Base-by-base conservation (phyloP, 2,113 vertebrate species). In the Fregata magnificens region DNA sequence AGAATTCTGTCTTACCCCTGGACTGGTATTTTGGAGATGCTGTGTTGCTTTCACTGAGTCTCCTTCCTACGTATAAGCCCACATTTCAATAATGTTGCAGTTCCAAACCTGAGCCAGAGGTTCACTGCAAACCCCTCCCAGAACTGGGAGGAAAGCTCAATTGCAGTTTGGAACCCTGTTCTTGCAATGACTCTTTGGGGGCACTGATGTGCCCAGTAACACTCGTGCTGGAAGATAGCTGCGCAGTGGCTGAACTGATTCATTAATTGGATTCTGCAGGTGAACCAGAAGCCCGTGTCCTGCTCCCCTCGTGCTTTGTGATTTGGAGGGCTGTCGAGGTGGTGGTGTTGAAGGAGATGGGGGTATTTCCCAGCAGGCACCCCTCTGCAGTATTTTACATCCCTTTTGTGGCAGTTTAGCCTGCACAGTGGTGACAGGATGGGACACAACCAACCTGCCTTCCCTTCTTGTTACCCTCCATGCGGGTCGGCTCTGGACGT, bases 71-170 rank as follows among this genome's bases (percentile, higher is more conserved):
- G 20, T 17, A 14, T 17, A 14, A 71, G 5, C 8, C 17, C 15
- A 0, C 29, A 0, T 19, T 20, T 16, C 1, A 28, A 5, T 50
- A 4, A 2, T 0, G 28, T 15, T 13, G 61, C 15, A 6, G 26
- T 29, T 56, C n/a, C 71, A 15, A 40, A 53, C 58, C 40, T 6
- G 59, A 34, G 65, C 42, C 77, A 10, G 47, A 16, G 24, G 32
- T 3, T 16, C 32, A 12, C 6, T 16, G 42, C 72, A 50, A 69
- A 52, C 9, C 29, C 44, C 15, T 58, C 55, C 53, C 22, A 7
- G 72, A 7, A 20, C 7, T 2, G 31, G 47, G 47, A 65, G 56
- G 13, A 56, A 44, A 56, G 19, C 61, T 26, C 53, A 4, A 0
- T 0, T 31, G 18, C 3, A 4, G 40, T 13, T 28, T 21, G 72